These are phyloP conservation scores for Caenorhabditis angaria DNA, from an alignment of 2,888 invertebrate genomes.

Conservation along the genomic window DNA sequence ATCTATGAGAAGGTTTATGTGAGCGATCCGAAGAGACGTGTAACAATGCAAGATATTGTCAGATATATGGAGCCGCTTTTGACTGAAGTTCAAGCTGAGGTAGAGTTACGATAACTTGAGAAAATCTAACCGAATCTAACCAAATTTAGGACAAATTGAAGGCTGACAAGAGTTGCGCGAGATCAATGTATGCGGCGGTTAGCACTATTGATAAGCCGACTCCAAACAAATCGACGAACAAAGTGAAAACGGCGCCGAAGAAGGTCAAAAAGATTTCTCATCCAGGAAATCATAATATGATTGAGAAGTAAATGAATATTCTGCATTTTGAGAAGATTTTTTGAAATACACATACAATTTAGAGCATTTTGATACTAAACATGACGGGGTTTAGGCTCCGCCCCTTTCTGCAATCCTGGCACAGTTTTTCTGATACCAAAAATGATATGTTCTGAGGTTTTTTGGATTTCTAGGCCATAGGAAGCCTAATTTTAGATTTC, in stretches of 20 bases:
- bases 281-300: conserved; percentile 11
- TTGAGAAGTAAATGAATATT: conserved; percentile 3
- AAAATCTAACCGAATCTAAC: no score
- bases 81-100: conserved; percentile 1
- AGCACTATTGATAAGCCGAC: background rate
- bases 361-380: no score
- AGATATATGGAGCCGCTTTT: conserved; percentile 40
- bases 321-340: no score
- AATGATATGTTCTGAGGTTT: no score
- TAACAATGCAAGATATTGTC: conserved; percentile 39
- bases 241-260: background rate
- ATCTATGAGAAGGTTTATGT: conserved; percentile 43
- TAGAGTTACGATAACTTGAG: background rate
- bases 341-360: no score
- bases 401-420: no score
- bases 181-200: background rate
- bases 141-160: background rate
- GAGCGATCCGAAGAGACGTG: conserved; percentile 34
- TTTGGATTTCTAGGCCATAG: no score
- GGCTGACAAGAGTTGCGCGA: background rate
- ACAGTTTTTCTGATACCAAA: no score
- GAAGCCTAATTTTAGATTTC: no score
- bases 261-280: background rate
- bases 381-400: no score
- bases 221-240: no score